Evolutionary conservation across 2,888 invertebrate species (phyloP).

Genomic region (Protophormia terraenovae): DNA sequence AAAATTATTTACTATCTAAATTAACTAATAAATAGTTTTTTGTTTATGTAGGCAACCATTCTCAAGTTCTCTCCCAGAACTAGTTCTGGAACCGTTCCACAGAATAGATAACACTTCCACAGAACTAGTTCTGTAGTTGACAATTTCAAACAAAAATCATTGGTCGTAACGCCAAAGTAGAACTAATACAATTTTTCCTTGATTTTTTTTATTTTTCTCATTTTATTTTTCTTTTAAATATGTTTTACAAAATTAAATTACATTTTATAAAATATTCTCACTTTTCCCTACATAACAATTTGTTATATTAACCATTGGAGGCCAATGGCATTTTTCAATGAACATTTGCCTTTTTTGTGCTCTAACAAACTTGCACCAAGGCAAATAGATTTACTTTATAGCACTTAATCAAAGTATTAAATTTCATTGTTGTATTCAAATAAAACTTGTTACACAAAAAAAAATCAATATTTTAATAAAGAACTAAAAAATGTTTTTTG

Average conservation of each 20-base stretch:
- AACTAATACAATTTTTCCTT: background rate
- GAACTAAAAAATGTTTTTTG: background rate
- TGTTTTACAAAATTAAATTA: background rate
- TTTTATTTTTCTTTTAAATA: background rate
- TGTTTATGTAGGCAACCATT: no score
- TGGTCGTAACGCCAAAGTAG: no score
- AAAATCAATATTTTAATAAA: conserved; percentile 6
- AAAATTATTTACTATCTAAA: no score
- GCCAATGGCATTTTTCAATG: no score
- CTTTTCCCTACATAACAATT: background rate
- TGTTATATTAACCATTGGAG: no score
- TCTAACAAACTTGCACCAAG: background rate
- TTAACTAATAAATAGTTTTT: no score
- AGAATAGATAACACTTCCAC: no score
- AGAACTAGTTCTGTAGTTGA: no score
- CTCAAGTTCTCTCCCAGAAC: no score
- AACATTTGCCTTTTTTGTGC: no score
- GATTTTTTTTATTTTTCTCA: background rate
- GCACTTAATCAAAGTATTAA: conserved; percentile 48
- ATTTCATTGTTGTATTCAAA: background rate
- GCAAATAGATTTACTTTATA: conserved; percentile 37
- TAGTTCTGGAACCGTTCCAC: no score
- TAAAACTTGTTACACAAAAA: background rate
- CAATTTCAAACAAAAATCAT: no score
- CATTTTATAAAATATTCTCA: background rate